phyloP scores from a whole-genome alignment of 1,140 invertebrate species.

The Drosophila sechellia region DNA sequence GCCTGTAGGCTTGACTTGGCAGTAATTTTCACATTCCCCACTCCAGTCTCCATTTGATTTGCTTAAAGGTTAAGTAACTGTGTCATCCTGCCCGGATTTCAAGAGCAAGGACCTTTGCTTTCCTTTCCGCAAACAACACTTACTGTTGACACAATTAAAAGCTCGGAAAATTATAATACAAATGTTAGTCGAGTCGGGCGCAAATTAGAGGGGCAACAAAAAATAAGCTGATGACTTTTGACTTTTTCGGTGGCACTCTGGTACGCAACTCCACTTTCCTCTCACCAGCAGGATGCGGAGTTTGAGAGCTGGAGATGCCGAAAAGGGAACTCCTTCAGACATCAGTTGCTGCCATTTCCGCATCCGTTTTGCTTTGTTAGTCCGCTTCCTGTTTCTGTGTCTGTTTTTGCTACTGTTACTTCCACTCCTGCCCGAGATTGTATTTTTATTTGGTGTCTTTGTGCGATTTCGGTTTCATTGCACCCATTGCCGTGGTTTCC shows the following conservation, averaged over 20 bases:
- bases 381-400: conserved; percentile 55
- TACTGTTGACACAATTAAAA: conserved; percentile 46
- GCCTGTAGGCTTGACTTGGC: conserved; percentile 28
- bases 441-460: conserved; percentile 45
- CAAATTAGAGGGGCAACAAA: conserved; percentile 35
- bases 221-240: conserved; percentile 30
- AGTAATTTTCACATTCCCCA: conserved; percentile 5
- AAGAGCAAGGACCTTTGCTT: conserved; percentile 22
- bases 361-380: conserved; percentile 75
- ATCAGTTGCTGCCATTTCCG: conserved; percentile 65
- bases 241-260: conserved; percentile 15
- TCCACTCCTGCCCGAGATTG: conserved; percentile 37
- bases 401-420: conserved; percentile 28
- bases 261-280: conserved; percentile 14
- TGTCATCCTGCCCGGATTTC: conserved; percentile 51
- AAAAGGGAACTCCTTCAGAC: conserved; percentile 60
- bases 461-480: conserved; percentile 74
- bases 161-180: conserved; percentile 37
- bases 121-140: conserved; percentile 1
- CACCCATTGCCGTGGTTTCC: conserved; percentile 57
- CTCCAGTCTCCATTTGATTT: conserved; percentile 61
- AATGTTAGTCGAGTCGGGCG: conserved; percentile 38
- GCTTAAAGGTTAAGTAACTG: conserved; percentile 75
- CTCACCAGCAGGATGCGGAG: conserved; percentile 18
- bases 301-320: conserved; percentile 8